Percentiles rank a stretch among this genome's conserved stretches.
Conservation (phyloP, 2,797 vertebrate genomes). For the Potorous gilbertii region DNA sequence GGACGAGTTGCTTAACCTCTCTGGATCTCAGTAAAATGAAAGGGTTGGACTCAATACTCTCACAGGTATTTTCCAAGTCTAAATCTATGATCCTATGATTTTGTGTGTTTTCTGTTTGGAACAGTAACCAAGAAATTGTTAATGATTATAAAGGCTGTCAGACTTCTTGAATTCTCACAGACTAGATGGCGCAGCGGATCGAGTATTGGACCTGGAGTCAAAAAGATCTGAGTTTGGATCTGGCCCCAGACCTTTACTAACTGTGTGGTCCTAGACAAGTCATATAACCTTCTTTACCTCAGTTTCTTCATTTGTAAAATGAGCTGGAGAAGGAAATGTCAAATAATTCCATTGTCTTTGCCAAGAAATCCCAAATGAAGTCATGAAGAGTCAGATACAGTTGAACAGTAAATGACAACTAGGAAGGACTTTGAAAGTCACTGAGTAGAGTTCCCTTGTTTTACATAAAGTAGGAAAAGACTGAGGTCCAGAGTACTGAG, state of each 20-base stretch:
- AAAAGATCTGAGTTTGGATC: neutral
- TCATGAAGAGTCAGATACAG: neutral
- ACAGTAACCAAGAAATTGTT: slow-evolving; percentile 46
- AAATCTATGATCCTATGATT: neutral
- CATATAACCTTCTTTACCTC: neutral
- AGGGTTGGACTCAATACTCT: neutral
- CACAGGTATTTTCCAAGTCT: neutral
- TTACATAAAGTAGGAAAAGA: neutral
- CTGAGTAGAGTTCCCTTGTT: neutral
- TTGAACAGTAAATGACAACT: neutral
- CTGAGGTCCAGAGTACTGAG: neutral
- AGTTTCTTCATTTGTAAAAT: neutral
- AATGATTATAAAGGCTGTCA: neutral
- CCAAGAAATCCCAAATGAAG: neutral
- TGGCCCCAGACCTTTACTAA: neutral
- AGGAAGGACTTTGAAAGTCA: neutral
- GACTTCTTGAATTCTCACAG: neutral
- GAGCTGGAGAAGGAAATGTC: neutral
- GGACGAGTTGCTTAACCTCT: neutral
- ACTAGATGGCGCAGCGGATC: neutral
- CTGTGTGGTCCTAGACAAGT: neutral
- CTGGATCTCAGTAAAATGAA: neutral
- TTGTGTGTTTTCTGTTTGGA: slow-evolving; percentile 40
- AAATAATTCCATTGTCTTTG: neutral
- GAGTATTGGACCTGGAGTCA: neutral